Evolutionary conservation across 1,140 invertebrate species (phyloP).

Genomic region (Temnothorax nylanderi): DNA sequence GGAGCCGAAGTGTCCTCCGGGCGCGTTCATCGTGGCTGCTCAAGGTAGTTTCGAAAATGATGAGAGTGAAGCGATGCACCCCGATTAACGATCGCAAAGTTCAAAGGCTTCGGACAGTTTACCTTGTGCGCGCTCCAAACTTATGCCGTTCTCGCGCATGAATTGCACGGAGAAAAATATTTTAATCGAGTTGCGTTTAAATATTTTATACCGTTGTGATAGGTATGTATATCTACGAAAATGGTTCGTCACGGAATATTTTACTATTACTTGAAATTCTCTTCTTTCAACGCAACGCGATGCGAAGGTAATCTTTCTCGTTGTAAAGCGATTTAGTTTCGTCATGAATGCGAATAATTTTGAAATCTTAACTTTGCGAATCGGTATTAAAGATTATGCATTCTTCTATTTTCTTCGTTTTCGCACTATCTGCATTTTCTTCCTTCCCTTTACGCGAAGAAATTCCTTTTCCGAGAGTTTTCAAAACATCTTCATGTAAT

Average conservation of each 20-base stretch:
- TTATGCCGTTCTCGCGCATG: not conserved
- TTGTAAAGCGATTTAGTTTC: slow-evolving; percentile 1
- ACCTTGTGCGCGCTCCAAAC: not conserved
- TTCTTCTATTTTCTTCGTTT: slow-evolving; percentile 15
- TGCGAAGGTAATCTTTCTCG: not conserved
- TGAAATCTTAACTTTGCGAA: not conserved
- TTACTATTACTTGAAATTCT: not conserved
- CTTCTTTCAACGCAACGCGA: not conserved
- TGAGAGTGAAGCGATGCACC: not conserved
- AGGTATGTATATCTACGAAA: not conserved
- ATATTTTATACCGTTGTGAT: not conserved
- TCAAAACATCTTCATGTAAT: slow-evolving; percentile 14
- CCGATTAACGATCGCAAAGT: slow-evolving; percentile 44
- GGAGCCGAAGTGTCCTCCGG: not conserved
- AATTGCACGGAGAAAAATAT: not conserved
- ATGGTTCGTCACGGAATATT: not conserved
- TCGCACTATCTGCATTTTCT: not conserved
- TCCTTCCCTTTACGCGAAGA: not conserved
- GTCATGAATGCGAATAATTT: slow-evolving; percentile 23
- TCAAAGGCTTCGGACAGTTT: slow-evolving; percentile 17
- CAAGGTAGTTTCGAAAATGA: slow-evolving; percentile 43
- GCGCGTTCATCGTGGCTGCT: slow-evolving; percentile 14
- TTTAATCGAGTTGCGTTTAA: not conserved
- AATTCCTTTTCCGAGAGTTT: slow-evolving; percentile 9
- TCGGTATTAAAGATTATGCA: not conserved